phyloP scores from a whole-genome alignment of 2,888 invertebrate species.

The Drosophila pseudotakahashii region DNA sequence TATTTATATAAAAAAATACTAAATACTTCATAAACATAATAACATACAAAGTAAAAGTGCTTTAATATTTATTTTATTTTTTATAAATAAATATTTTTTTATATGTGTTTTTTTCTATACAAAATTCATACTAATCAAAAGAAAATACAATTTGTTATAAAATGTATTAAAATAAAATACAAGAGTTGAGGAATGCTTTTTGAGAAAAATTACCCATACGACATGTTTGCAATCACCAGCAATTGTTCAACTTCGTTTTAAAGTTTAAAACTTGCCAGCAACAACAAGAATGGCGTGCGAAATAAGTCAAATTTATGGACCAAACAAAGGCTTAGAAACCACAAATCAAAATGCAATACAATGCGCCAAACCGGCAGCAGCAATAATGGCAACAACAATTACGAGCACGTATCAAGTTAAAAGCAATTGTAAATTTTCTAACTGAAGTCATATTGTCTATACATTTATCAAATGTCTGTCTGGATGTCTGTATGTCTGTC shows the following conservation, averaged over 20 bases:
- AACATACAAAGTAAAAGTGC: too few species aligned
- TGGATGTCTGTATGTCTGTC: background rate
- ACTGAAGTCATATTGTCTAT: conserved; percentile 77
- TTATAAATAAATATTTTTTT: too few species aligned
- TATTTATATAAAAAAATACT: too few species aligned
- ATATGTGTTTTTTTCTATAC: too few species aligned
- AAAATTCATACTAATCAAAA: too few species aligned
- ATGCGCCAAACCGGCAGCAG: conserved; percentile 52
- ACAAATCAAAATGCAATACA: conserved; percentile 78
- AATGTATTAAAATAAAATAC: conserved; percentile 6
- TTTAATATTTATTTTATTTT: too few species aligned
- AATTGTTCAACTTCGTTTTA: conserved; percentile 7
- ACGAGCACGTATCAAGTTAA: conserved; percentile 73
- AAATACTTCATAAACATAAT: too few species aligned
- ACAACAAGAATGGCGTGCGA: conserved; percentile 19
- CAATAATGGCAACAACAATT: conserved; percentile 47
- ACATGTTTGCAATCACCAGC: conserved; percentile 3
- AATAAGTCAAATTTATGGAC: conserved; percentile 73
- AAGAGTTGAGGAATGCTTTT: conserved; percentile 27
- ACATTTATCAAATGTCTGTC: conserved; percentile 64
- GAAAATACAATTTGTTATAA: background rate
- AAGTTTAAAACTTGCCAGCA: conserved; percentile 29
- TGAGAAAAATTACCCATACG: conserved; percentile 42
- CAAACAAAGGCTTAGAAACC: conserved; percentile 69
- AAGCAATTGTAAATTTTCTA: conserved; percentile 79